phyloP scores from a whole-genome alignment of 2,888 invertebrate genomes.

The Lordiphosa fenestrarum region DNA sequence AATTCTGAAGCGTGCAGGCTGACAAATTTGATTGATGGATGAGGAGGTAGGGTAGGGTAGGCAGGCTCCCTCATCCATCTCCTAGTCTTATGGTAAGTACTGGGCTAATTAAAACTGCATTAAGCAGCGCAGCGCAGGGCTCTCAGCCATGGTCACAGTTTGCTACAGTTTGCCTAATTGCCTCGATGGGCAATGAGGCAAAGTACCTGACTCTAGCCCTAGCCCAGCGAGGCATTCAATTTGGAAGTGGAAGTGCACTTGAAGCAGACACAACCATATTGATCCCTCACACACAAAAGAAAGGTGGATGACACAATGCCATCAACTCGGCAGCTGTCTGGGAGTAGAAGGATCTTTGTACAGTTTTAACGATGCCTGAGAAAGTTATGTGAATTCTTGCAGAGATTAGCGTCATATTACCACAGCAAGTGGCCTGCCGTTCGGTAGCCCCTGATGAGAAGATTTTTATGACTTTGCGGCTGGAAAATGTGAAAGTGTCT shows the following conservation, averaged over 20 bases:
- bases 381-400: conserved; percentile 53
- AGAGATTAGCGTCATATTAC: conserved; percentile 65
- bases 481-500: conserved; percentile 39
- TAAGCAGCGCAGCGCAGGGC: conserved; percentile 24
- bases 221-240: conserved; percentile 36
- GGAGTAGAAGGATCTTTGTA: conserved; percentile 30
- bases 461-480: conserved; percentile 56
- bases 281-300: conserved; percentile 1
- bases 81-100: conserved; percentile 5
- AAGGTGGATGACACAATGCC: conserved; percentile 38
- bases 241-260: conserved; percentile 20
- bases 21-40: conserved; percentile 56
- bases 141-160: conserved; percentile 6
- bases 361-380: conserved; percentile 47
- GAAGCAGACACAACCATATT: conserved; percentile 18
- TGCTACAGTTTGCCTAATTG: conserved; percentile 51
- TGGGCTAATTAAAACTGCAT: conserved; percentile 60
- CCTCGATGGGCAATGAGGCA: conserved; percentile 47
- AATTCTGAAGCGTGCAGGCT: conserved; percentile 34
- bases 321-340: conserved; percentile 44
- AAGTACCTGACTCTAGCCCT: conserved; percentile 44
- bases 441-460: conserved; percentile 33
- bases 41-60: conserved; percentile 22
- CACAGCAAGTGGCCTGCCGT: conserved; percentile 53
- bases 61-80: conserved; percentile 9